Base-by-base conservation (phyloP, 2,797 vertebrate species). In the Channa striata region DNA sequence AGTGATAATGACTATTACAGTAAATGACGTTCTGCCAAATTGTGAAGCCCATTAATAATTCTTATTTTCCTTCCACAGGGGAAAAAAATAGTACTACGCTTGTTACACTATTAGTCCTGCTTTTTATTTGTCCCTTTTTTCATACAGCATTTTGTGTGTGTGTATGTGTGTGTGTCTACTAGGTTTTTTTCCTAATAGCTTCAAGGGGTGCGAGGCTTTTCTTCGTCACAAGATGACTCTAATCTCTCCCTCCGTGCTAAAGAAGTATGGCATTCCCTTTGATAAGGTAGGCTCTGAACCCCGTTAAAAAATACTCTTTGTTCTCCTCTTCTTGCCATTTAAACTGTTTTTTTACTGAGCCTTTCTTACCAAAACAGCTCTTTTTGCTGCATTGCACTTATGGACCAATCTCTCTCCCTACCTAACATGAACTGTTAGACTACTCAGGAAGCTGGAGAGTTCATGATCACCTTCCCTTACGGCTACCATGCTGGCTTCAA, bases 211-310 rank as follows among this genome's bases (percentile, higher is more conserved):
- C 84, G 96, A 97, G 87, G 97, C 98, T 70, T 99, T 99, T 92
- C 96, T 99, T 77, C 95, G 98, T 78, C 98, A 99, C 90, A 99
- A 99, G 94, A 99, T 99, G 97, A 98, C 96, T 68, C 91, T 99
- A 66, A 98, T 99, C 84, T 99, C 98, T 65, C 98, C 98, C 1
- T 97, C 96, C 57, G 91, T 99, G 83, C 87, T 99, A 78, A 99
- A 97, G 92, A 98, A 98, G 77, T 98, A 98, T 25, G 95, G 97
- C 84, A 99, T 99, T 92, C 98, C 98, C 81, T 99, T 99, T 92
- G 94, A 98, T 90, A 99, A 97, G 97, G 98, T 98, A 95, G 34
- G 5, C 39, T 65, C 33, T 71, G 40, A 65, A 30, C 39, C 47
- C 36, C n/a, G n/a, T 12, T 81, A 68, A 59, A 75, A 64, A 47